Evolutionary conservation across 2,113 vertebrate genomes (phyloP), one percentile per base, ranked within the genome.

Genomic region (Sinocyclocheilus anshuiensis): DNA sequence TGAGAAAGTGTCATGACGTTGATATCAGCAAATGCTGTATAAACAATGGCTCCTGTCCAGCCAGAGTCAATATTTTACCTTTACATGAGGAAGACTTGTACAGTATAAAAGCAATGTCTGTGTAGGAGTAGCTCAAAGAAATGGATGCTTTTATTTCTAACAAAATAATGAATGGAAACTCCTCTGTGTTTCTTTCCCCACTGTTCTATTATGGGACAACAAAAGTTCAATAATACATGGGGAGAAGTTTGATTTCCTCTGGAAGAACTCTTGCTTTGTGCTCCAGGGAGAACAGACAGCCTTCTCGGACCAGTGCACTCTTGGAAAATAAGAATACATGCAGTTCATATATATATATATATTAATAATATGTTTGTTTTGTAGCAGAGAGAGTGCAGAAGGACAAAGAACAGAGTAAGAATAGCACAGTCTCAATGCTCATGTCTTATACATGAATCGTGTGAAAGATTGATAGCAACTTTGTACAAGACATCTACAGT

Each of bases 211-310:
- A 92, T 53, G 83, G 91, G 84, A 93, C 92, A 91, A 88, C 88
- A 90, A 84, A 15, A 61, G 84, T 83, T 95, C 89, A 92, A 93
- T 94, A 85, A 94, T 94, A 92, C 90, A 95, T 93, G 29, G 69
- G 50, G 83, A 85, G 92, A 92, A 89, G 45, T 92, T 91, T 75
- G 61, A 67, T 13, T 84, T 9, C 71, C 36, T 29, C 11, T 84
- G 86, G 10, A 53, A 18, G 10, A 83, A 83, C 81, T 67, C n/a
- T 67, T 29, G 36, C 36, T 80, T 8, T 4, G 15, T 80, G 57
- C 77, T 89, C 87, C 74, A 88, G 65, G 85, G 88, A 82, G 33
- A 80, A 77, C 45, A 72, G 22, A 81, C 29, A 77, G 10, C 9
- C 10, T 71, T 53, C 24, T 72, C 36, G 84, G 87, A 88, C 24